Evolutionary conservation across 2,113 vertebrate genomes (phyloP).

Genomic region (Cyrtonyx montezumae): DNA sequence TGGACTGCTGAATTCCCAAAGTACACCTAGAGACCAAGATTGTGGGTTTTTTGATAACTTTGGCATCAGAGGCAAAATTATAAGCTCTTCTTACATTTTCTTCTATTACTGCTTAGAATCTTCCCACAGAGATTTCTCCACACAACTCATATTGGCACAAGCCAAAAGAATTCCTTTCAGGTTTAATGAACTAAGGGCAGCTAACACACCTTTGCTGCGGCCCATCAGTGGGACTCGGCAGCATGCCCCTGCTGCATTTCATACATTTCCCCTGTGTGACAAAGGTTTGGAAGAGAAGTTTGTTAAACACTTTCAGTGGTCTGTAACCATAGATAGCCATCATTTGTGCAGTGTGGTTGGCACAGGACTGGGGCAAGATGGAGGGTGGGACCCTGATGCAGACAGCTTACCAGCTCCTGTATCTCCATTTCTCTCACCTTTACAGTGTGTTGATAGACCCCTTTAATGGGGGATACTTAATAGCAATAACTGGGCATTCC

Average conservation of each 20-base stretch:
- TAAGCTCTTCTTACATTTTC: not conserved
- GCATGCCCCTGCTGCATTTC: not conserved
- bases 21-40: not conserved
- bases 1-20: not conserved
- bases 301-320: not conserved
- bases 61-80: not conserved
- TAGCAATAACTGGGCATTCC: not conserved
- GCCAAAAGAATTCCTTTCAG: not conserved
- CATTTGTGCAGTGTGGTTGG: not conserved
- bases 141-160: not conserved
- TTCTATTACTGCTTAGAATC: not conserved
- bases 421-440: not conserved
- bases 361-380: not conserved
- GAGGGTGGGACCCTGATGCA: not conserved
- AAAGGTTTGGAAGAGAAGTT: not conserved
- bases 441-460: too few species aligned
- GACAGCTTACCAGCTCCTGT: not conserved
- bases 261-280: rapidly evolving
- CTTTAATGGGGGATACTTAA: not conserved
- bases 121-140: not conserved
- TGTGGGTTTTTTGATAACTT: not conserved
- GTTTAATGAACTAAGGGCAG: not conserved
- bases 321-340: not conserved
- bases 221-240: not conserved
- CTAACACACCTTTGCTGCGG: not conserved